Conservation (phyloP, 1,140 invertebrate species). For the Adelges cooleyi region DNA sequence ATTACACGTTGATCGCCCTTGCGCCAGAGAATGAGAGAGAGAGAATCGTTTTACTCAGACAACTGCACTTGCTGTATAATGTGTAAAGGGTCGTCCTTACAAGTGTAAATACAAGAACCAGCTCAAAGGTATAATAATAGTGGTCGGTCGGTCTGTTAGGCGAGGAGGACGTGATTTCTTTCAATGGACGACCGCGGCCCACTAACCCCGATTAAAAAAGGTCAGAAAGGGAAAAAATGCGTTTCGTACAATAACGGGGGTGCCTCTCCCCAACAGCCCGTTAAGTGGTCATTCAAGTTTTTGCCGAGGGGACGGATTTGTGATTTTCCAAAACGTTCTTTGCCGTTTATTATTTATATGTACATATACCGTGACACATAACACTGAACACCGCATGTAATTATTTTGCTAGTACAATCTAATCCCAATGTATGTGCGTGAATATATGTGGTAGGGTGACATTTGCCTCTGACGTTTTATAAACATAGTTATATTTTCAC, state of each 20-base stretch:
- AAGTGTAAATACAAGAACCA: neutral
- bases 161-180: neutral
- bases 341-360: too few relatives aligned
- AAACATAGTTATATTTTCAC: too few relatives aligned
- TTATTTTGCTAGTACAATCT: too few relatives aligned
- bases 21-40: too few relatives aligned
- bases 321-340: neutral
- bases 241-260: conserved; percentile 8
- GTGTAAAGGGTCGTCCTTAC: neutral
- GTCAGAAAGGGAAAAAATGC: neutral
- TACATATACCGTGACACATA: too few relatives aligned
- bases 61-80: neutral
- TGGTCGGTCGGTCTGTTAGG: neutral
- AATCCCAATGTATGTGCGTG: too few relatives aligned
- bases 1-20: neutral
- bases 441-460: too few relatives aligned
- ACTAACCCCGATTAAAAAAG: conserved; percentile 18
- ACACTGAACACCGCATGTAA: too few relatives aligned
- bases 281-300: conserved; percentile 27
- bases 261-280: neutral
- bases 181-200: conserved; percentile 5
- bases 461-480: too few relatives aligned
- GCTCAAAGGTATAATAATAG: neutral
- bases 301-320: conserved; percentile 17
- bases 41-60: too few relatives aligned